phyloP scores from a whole-genome alignment of 2,888 invertebrate genomes.

The Folsomia manolachei region DNA sequence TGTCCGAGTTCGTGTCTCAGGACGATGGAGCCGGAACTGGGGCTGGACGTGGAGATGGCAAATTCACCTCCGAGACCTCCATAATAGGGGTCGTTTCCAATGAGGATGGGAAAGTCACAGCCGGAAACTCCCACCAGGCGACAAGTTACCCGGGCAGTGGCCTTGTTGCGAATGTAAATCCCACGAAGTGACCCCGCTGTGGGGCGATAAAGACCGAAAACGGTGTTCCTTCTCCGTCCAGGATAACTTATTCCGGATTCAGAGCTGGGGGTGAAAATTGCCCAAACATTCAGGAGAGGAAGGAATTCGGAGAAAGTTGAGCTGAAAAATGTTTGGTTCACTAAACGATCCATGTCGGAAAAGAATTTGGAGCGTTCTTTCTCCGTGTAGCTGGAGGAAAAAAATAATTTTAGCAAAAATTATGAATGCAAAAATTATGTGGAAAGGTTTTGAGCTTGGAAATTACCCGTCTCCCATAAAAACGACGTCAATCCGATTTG shows the following conservation, averaged over 20 bases:
- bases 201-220: conserved; percentile 35
- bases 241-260: conserved; percentile 48
- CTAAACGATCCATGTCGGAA: conserved; percentile 38
- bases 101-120: conserved; percentile 45
- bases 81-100: conserved; percentile 12
- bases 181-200: conserved; percentile 38
- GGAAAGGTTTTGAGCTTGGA: not conserved
- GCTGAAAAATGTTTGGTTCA: conserved; percentile 42
- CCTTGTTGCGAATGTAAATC: conserved; percentile 38
- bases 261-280: conserved; percentile 36
- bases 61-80: conserved; percentile 45
- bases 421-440: not conserved
- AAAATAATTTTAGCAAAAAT: not conserved
- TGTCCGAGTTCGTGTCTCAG: conserved; percentile 36
- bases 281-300: conserved; percentile 48
- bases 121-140: conserved; percentile 36
- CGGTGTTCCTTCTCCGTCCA: conserved; percentile 36
- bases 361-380: conserved; percentile 31
- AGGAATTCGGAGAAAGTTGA: conserved; percentile 39
- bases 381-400: conserved; percentile 26
- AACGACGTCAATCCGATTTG: conserved; percentile 46
- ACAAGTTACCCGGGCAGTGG: conserved; percentile 36
- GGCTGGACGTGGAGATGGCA: conserved; percentile 37
- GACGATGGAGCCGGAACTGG: conserved; percentile 38
- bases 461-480: conserved; percentile 47